Evolutionary conservation across 2,888 invertebrate species (phyloP).

Genomic region (Teleogryllus oceanicus): DNA sequence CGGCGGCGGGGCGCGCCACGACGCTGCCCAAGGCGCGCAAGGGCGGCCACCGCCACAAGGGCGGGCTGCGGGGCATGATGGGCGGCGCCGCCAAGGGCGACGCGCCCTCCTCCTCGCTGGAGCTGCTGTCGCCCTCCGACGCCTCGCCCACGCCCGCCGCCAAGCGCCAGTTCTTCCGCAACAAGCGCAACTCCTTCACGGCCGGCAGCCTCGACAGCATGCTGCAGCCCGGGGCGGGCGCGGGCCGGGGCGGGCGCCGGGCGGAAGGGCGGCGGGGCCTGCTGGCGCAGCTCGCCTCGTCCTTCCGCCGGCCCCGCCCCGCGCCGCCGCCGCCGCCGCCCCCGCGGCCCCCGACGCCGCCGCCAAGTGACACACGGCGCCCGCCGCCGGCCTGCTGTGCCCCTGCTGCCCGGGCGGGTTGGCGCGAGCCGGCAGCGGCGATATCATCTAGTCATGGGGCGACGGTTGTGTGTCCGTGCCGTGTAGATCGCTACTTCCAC

Average conservation of each 20-base stretch:
- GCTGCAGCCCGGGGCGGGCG: background rate
- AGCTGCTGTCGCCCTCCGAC: constrained; percentile 42
- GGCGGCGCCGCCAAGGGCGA: constrained; percentile 43
- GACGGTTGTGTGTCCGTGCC: background rate
- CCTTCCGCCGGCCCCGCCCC: background rate
- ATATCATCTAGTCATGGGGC: background rate
- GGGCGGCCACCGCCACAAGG: constrained; percentile 45
- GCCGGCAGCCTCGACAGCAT: constrained; percentile 1
- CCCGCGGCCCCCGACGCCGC: background rate
- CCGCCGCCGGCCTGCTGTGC: background rate
- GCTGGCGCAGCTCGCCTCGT: background rate
- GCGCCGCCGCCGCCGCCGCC: background rate
- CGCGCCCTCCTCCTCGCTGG: constrained; percentile 46
- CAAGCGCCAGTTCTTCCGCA: constrained; percentile 38
- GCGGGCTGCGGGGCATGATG: constrained; percentile 45
- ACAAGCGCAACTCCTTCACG: constrained; percentile 35
- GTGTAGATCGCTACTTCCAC: constrained; percentile 6
- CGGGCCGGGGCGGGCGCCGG: background rate
- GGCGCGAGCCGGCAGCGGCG: background rate
- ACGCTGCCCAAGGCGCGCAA: constrained; percentile 46
- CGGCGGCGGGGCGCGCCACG: constrained; percentile 44
- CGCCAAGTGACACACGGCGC: background rate
- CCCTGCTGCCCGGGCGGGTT: background rate
- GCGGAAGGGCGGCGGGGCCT: background rate
- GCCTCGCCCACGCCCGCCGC: constrained; percentile 29